Conservation (phyloP, 2,888 invertebrate species). For the Ptycholaimellus sp. region DNA sequence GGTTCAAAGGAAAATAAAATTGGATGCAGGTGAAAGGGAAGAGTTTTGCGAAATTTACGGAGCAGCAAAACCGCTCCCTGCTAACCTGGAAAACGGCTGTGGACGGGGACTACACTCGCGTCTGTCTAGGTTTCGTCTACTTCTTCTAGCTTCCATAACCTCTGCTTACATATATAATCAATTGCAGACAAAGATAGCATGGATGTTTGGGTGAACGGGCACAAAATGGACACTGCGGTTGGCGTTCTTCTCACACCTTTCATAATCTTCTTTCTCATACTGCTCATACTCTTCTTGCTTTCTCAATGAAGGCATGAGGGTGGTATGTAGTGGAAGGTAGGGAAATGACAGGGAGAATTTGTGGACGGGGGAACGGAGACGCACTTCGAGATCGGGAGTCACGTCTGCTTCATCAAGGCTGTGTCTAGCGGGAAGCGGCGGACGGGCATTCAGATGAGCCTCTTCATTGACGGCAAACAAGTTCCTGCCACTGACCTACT, state of each 20-base stretch:
- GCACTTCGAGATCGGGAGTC: constrained; percentile 39
- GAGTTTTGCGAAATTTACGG: constrained; percentile 50
- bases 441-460: constrained; percentile 38
- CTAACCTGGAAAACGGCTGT: constrained; percentile 44
- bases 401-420: constrained; percentile 34
- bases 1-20: too few species aligned
- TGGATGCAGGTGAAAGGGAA: constrained; percentile 48
- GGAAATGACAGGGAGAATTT: constrained; percentile 44
- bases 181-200: constrained; percentile 48
- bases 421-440: constrained; percentile 36
- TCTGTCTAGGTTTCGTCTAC: constrained; percentile 58
- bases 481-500: too few species aligned
- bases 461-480: constrained; percentile 39
- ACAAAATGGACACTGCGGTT: constrained; percentile 41
- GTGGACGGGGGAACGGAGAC: constrained; percentile 62
- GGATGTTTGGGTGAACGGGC: constrained; percentile 51
- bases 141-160: too few species aligned
- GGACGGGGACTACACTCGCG: constrained; percentile 30
- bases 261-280: too few species aligned
- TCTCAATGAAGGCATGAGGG: too few species aligned
- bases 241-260: too few species aligned
- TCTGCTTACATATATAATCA: too few species aligned
- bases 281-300: too few species aligned
- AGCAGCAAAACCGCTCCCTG: constrained; percentile 48
- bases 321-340: background rate